Conservation (phyloP, 2,888 invertebrate species). For the Philaethria dido region DNA sequence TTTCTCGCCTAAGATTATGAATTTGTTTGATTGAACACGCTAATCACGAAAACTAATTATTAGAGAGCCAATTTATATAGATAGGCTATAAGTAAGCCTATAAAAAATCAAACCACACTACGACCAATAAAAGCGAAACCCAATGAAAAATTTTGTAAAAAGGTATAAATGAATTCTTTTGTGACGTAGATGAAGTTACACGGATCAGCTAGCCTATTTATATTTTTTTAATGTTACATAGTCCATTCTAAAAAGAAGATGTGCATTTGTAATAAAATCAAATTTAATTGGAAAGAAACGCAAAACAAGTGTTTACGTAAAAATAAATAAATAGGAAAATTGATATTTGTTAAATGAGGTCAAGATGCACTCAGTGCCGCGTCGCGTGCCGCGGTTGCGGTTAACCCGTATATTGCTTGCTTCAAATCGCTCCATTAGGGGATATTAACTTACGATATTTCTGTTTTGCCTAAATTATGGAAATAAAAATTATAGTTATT, state of each 20-base stretch:
- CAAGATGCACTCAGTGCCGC: conserved; percentile 36
- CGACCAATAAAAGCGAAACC: too few species aligned
- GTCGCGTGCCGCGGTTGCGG: conserved; percentile 76
- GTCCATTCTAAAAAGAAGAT: neutral
- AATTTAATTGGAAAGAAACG: neutral
- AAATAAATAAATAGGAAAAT: conserved; percentile 13
- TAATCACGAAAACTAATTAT: too few species aligned
- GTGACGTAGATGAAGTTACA: too few species aligned
- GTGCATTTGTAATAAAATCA: neutral
- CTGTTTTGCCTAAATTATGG: conserved; percentile 24
- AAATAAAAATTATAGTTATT: conserved; percentile 2
- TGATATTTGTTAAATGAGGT: conserved; percentile 34
- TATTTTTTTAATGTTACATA: too few species aligned
- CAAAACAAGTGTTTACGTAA: neutral
- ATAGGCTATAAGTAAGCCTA: too few species aligned
- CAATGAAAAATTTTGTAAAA: too few species aligned
- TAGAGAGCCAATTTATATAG: too few species aligned
- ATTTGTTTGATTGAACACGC: too few species aligned
- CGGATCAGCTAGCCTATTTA: too few species aligned
- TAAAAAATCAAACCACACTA: too few species aligned
- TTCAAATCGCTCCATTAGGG: conserved; percentile 39
- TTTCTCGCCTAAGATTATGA: too few species aligned
- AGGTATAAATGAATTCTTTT: too few species aligned
- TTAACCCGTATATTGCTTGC: conserved; percentile 42
- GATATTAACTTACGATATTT: conserved; percentile 37